Percentiles rank a stretch among this genome's conserved stretches.
These are phyloP conservation scores for Deroplatys truncata DNA, from an alignment of 2,888 invertebrate genomes.

Conservation along the genomic window DNA sequence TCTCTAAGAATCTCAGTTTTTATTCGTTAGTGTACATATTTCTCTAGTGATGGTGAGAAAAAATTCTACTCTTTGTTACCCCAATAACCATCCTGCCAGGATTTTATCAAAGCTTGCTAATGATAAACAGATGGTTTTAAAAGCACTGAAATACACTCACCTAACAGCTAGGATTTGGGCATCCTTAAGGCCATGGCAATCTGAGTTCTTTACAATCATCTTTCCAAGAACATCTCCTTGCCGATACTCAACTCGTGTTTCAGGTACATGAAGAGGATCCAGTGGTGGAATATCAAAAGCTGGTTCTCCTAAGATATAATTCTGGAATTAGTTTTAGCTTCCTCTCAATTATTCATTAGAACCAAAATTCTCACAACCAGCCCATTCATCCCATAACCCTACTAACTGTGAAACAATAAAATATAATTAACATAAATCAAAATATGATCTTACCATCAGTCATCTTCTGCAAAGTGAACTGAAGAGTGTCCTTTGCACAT, in stretches of 20 bases:
- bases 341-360: no score
- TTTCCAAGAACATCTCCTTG: constrained; percentile 45
- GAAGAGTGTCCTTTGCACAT: constrained; percentile 55
- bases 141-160: constrained; percentile 35
- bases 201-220: constrained; percentile 50
- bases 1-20: no score
- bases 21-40: no score
- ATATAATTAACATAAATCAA: no score
- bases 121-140: no score
- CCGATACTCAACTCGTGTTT: constrained; percentile 35
- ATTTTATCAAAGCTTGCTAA: no score
- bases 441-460: constrained; percentile 39
- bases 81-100: no score
- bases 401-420: no score
- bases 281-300: constrained; percentile 51
- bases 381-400: no score
- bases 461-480: constrained; percentile 47
- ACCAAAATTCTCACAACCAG: no score
- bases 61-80: no score
- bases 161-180: constrained; percentile 55
- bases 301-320: constrained; percentile 45
- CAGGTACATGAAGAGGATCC: constrained; percentile 48
- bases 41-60: no score
- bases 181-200: constrained; percentile 52
- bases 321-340: background rate